Percentiles rank a stretch among this genome's conserved stretches.
phyloP scores from a whole-genome alignment of 2,888 invertebrate genomes.

The Hirtodrosophila trivittata region DNA sequence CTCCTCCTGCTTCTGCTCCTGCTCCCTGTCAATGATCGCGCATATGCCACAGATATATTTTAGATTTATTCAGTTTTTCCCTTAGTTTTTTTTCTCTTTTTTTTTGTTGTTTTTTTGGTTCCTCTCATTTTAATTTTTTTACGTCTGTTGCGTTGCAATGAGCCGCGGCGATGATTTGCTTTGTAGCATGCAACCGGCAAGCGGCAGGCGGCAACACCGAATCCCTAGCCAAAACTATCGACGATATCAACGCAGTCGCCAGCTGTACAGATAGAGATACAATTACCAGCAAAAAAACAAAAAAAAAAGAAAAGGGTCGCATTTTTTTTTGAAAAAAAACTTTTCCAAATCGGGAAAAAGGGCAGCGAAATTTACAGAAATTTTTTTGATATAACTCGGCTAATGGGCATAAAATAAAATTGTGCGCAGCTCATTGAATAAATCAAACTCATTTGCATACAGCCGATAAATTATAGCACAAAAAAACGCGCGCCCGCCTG shows the following conservation, averaged over 20 bases:
- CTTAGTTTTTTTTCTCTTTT: slow-evolving; percentile 20
- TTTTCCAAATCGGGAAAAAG: slow-evolving; percentile 28
- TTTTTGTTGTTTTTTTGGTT: slow-evolving; percentile 14
- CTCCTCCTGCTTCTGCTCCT: slow-evolving; percentile 14
- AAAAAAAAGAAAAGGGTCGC: slow-evolving; percentile 33
- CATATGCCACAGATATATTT: slow-evolving; percentile 71
- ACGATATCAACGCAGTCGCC: slow-evolving; percentile 30
- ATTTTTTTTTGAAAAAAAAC: slow-evolving; percentile 12
- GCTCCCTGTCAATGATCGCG: slow-evolving; percentile 53
- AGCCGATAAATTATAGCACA: slow-evolving; percentile 74
- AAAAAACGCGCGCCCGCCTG: slow-evolving; percentile 34
- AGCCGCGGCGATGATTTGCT: slow-evolving; percentile 80
- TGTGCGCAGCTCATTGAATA: slow-evolving; percentile 79
- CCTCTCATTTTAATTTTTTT: slow-evolving; percentile 68
- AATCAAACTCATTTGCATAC: slow-evolving; percentile 80
- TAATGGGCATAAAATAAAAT: slow-evolving; percentile 64
- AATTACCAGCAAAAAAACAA: slow-evolving; percentile 41
- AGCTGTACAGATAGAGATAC: slow-evolving; percentile 51
- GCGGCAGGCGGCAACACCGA: not conserved
- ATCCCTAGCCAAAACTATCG: slow-evolving; percentile 35
- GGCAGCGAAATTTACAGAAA: not conserved
- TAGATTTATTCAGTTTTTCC: slow-evolving; percentile 52
- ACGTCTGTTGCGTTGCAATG: slow-evolving; percentile 83
- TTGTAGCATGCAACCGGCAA: slow-evolving; percentile 65
- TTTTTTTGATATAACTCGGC: slow-evolving; percentile 32